These are phyloP conservation scores for Dermatemys mawii DNA, from an alignment of 2,113 vertebrate species.

Conservation along the genomic window DNA sequence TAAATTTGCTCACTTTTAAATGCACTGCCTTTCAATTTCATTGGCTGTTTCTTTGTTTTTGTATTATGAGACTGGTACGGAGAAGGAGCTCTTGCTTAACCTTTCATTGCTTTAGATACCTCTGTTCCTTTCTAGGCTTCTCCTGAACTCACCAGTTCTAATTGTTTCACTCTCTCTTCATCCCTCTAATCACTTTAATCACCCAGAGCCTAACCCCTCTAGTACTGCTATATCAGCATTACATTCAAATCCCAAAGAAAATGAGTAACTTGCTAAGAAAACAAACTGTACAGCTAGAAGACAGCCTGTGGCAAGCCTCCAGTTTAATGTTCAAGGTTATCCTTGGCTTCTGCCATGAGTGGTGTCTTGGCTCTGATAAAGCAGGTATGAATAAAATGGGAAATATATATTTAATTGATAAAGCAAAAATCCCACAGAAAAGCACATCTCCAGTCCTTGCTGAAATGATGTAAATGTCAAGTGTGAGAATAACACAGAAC, in stretches of 20 bases:
- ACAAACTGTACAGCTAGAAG: background rate
- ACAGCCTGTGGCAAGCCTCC: background rate
- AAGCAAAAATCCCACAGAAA: background rate
- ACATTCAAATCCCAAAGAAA: background rate
- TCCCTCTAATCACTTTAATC: background rate
- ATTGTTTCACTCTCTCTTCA: background rate
- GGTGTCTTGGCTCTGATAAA: constrained; percentile 20
- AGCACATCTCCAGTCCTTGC: background rate
- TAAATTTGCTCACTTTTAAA: background rate
- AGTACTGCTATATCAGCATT: background rate
- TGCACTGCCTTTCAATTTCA: background rate
- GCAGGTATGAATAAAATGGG: constrained; percentile 10
- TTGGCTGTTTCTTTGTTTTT: background rate
- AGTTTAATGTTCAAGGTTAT: background rate
- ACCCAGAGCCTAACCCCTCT: background rate
- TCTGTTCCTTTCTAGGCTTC: background rate
- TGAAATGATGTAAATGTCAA: background rate
- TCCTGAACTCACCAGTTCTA: background rate
- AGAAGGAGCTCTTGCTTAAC: background rate
- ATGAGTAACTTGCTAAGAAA: background rate
- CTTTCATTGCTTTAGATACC: background rate
- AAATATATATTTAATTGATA: background rate
- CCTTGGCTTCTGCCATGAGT: background rate
- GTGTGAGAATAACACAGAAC: too few relatives aligned
- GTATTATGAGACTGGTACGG: background rate